Evolutionary conservation across 2,113 vertebrate genomes (phyloP).

Genomic region (Pteronura brasiliensis): DNA sequence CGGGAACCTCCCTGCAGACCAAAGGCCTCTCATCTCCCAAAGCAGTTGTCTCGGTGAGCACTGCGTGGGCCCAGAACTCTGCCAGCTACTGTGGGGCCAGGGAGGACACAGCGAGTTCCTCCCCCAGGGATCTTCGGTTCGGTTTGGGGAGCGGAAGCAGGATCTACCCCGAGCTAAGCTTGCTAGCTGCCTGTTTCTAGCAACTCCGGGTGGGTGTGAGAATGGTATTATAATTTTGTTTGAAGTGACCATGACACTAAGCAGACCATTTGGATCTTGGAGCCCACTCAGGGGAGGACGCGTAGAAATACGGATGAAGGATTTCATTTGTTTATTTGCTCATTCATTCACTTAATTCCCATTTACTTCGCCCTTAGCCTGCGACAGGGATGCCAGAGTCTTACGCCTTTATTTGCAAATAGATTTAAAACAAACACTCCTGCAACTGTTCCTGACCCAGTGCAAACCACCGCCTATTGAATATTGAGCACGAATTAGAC

Average conservation of each 20-base stretch:
- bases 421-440: background rate
- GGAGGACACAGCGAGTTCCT: rapidly evolving
- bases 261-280: background rate
- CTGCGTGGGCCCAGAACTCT: background rate
- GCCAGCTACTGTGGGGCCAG: rapidly evolving
- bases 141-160: background rate
- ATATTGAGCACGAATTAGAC: background rate
- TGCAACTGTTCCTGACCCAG: background rate
- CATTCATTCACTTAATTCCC: background rate
- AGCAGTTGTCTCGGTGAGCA: background rate
- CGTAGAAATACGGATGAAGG: background rate
- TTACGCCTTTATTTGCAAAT: background rate
- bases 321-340: background rate
- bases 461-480: background rate
- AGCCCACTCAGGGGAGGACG: background rate
- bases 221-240: background rate
- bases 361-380: background rate
- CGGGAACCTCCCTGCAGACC: no score
- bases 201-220: background rate
- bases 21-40: background rate
- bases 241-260: background rate
- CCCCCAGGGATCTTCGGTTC: background rate
- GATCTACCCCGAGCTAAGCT: background rate
- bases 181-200: background rate
- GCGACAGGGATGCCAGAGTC: background rate